Conservation (phyloP, 2,797 vertebrate species). For the Eupleurogrammus muticus region DNA sequence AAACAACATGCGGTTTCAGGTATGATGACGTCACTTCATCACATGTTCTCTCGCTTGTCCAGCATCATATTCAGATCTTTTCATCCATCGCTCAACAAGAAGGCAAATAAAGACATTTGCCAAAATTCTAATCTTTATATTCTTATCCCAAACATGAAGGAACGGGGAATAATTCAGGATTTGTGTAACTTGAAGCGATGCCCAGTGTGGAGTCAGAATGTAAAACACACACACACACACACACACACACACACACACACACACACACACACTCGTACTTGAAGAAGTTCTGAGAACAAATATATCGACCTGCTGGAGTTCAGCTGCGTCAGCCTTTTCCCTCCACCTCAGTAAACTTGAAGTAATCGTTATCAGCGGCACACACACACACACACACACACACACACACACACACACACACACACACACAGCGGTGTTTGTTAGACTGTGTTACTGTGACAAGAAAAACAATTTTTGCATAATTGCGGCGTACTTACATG, state of each 20-base stretch:
- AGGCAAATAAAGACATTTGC: not conserved
- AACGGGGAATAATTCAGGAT: slow-evolving; percentile 19
- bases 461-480: slow-evolving; percentile 50
- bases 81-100: not conserved
- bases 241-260: too few species aligned
- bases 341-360: slow-evolving; percentile 14
- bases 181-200: not conserved
- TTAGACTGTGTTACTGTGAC: slow-evolving; percentile 21
- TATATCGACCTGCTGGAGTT: not conserved
- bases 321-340: slow-evolving; percentile 7
- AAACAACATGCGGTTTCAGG: not conserved
- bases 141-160: not conserved
- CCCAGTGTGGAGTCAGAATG: not conserved
- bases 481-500: slow-evolving; percentile 54
- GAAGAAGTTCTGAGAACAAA: slow-evolving; percentile 16
- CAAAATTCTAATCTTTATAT: not conserved
- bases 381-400: too few species aligned
- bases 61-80: not conserved
- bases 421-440: slow-evolving; percentile 30
- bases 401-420: too few species aligned
- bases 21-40: not conserved
- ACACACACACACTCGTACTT: too few species aligned
- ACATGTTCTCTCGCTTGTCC: not conserved
- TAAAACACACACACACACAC: too few species aligned
- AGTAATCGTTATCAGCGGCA: slow-evolving; percentile 18